phyloP scores from a whole-genome alignment of 2,113 vertebrate species.

The Trichomycterus rosablanca region DNA sequence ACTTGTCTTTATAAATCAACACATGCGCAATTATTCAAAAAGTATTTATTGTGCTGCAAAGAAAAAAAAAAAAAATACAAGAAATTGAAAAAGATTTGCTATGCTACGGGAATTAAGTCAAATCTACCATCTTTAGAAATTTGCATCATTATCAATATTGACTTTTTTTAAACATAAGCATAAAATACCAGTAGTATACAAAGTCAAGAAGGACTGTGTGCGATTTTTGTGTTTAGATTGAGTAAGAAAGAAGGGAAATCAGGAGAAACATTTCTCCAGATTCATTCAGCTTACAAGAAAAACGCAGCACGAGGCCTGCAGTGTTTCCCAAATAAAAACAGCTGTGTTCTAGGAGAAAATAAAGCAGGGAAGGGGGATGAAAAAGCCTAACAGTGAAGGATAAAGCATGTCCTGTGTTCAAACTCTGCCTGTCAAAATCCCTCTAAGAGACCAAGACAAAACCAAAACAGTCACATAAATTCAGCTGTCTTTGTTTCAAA shows the following conservation, averaged over 20 bases:
- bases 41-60: conserved; percentile 78
- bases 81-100: conserved; percentile 72
- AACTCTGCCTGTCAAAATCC: conserved; percentile 72
- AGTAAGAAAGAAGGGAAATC: conserved; percentile 33
- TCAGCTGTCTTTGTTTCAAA: conserved; percentile 32
- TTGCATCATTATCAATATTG: conserved; percentile 66
- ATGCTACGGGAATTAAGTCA: conserved; percentile 76
- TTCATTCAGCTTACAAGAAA: conserved; percentile 30
- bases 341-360: conserved; percentile 13
- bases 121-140: conserved; percentile 69
- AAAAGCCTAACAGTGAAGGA: conserved; percentile 25
- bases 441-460: conserved; percentile 75
- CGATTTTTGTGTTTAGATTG: conserved; percentile 33
- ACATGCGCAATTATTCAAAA: conserved; percentile 46
- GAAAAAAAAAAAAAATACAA: conserved; percentile 62
- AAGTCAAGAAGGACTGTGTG: conserved; percentile 39
- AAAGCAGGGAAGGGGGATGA: background rate
- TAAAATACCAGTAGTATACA: conserved; percentile 53
- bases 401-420: conserved; percentile 6
- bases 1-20: no score
- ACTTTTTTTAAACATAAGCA: conserved; percentile 49
- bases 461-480: conserved; percentile 62
- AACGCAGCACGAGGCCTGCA: conserved; percentile 31
- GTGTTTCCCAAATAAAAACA: conserved; percentile 16
- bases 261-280: conserved; percentile 34